Evolutionary conservation across 2,113 vertebrate genomes (phyloP), one percentile per base, ranked within the genome.

Genomic region (Lutjanus erythropterus): DNA sequence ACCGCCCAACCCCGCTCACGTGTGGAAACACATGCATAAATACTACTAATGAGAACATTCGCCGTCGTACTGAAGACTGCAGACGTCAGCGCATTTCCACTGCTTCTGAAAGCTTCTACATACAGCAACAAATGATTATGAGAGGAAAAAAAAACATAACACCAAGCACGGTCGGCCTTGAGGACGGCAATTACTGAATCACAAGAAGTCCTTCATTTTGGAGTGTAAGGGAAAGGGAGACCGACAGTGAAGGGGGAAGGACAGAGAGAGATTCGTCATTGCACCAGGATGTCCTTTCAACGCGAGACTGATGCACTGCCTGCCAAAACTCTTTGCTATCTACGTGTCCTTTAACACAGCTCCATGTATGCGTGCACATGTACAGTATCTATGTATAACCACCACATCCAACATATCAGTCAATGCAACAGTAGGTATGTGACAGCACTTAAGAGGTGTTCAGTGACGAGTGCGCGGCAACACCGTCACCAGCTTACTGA

Each of bases 401-500:
- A 52, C 25, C 29, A 21, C 25, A 39, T 31, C 33, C 46, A 41
- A 65, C 60, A 78, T 56, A 84, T 84, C 80, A 64, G 81, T 52
- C 25, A 25, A 42, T 46, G 49, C 70, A 59, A 16, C n/a, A 18
- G 35, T 3, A 14, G 53, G 33, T 75, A 76, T 61, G 75, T 70
- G 85, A 85, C 66, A 77, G 73, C 68, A 82, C 79, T 76, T 60
- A 21, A 50, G 61, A 75, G 78, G 64, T 76, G 78, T 82, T 75
- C 46, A 59, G 47, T 46, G 49, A 62, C 11, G 33, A n/a, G n/a
- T 50, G 23, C n/a, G 53, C n/a, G n/a, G n/a, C 70, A 50, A 7
- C 29, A 39, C 44, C 65, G 46, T 71, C 64, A 67, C 50, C 39
- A 53, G 31, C 47, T 64, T 50, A 69, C 44, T 23, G 60, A 31